A percentile compares a stretch with the other conserved stretches of the same genome.
Evolutionary conservation across 2,113 vertebrate species (phyloP).

Genomic region (Microtus pennsylvanicus): DNA sequence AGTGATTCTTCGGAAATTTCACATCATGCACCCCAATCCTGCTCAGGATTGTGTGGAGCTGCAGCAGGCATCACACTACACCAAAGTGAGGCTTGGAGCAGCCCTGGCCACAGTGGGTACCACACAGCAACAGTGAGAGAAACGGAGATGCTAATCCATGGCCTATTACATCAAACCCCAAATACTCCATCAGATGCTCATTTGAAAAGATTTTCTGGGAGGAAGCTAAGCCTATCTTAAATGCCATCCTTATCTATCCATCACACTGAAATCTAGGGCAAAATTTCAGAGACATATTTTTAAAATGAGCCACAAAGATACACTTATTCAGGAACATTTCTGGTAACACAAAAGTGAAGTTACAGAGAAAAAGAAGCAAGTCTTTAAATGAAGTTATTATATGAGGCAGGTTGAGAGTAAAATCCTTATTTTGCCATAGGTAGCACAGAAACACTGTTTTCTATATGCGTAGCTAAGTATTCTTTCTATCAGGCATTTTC

Average conservation of each 20-base stretch:
- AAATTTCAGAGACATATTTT: too few species aligned
- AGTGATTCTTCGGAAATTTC: too few species aligned
- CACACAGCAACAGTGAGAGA: neutral
- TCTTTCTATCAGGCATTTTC: neutral
- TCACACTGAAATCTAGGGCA: neutral
- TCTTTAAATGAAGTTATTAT: slow-evolving; percentile 34
- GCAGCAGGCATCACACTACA: neutral
- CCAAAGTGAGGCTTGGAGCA: neutral
- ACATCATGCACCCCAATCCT: neutral
- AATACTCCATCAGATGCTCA: neutral
- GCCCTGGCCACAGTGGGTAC: neutral
- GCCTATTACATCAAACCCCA: neutral
- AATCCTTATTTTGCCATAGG: neutral
- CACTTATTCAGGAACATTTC: neutral
- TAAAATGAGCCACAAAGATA: neutral
- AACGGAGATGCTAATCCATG: neutral
- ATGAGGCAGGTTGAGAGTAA: slow-evolving; percentile 16
- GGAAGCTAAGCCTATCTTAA: neutral
- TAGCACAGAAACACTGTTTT: neutral
- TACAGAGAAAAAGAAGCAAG: neutral
- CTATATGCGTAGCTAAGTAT: neutral
- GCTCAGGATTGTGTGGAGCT: neutral
- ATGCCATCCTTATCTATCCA: neutral
- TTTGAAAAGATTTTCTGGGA: neutral
- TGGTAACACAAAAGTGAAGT: neutral